phyloP scores from a whole-genome alignment of 1,140 invertebrate species.

The Philopotamus ludificatus region DNA sequence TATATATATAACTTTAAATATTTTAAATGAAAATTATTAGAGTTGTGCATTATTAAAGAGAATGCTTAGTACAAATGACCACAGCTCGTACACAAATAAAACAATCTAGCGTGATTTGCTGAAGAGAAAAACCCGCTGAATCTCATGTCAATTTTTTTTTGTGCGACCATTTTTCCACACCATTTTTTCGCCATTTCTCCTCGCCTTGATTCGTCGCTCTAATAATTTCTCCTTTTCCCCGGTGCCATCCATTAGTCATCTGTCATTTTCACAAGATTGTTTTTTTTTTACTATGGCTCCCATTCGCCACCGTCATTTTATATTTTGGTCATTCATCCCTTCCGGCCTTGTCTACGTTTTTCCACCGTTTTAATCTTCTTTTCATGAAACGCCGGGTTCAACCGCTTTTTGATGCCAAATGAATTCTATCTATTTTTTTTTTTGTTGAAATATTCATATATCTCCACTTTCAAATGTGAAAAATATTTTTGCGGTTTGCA shows the following conservation, averaged over 20 bases:
- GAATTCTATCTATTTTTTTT: neutral
- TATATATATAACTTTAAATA: too few relatives aligned
- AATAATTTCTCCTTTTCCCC: slow-evolving; percentile 2
- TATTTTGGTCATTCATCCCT: neutral
- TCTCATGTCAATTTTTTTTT: too few relatives aligned
- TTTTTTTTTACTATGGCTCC: neutral
- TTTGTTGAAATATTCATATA: too few relatives aligned
- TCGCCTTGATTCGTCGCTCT: neutral
- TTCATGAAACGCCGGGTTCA: neutral
- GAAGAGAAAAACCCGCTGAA: too few relatives aligned
- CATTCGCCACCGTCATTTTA: neutral
- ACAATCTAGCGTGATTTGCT: too few relatives aligned
- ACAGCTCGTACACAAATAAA: too few relatives aligned
- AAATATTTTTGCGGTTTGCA: too few relatives aligned
- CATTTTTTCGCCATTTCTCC: neutral
- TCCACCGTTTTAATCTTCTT: neutral
- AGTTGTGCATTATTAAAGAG: too few relatives aligned
- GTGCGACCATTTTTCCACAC: neutral
- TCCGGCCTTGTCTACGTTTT: neutral
- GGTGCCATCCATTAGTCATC: neutral
- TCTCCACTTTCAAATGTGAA: too few relatives aligned
- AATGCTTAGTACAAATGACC: too few relatives aligned
- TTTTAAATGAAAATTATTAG: too few relatives aligned
- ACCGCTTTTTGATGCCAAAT: neutral
- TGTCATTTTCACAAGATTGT: neutral